These are phyloP conservation scores for Microctenopoma lineatum DNA, from an alignment of 2,797 vertebrate genomes.

Conservation along the genomic window DNA sequence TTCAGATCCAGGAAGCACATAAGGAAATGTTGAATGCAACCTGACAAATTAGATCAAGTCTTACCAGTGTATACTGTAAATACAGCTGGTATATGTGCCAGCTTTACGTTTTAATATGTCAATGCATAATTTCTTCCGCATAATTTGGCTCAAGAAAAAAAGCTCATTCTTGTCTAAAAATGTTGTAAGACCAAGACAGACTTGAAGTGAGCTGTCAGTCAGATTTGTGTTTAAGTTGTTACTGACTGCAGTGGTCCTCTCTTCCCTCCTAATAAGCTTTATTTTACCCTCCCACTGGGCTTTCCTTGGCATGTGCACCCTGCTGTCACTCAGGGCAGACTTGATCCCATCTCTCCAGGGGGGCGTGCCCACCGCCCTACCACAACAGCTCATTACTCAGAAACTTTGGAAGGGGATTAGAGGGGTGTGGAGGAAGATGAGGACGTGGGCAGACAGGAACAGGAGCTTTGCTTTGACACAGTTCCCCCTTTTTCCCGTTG, in stretches of 20 bases:
- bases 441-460: conserved; percentile 67
- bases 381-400: conserved; percentile 82
- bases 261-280: conserved; percentile 75
- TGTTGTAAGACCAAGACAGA: conserved; percentile 12
- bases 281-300: conserved; percentile 74
- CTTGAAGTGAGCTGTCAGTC: conserved; percentile 40
- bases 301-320: conserved; percentile 74
- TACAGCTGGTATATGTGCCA: conserved; percentile 5
- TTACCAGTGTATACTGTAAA: conserved; percentile 20
- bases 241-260: conserved; percentile 52
- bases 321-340: conserved; percentile 76
- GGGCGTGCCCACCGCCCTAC: conserved; percentile 62
- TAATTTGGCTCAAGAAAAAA: conserved; percentile 12
- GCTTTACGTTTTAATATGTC: conserved; percentile 6
- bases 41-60: conserved; percentile 38
- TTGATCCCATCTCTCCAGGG: conserved; percentile 75
- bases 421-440: conserved; percentile 63
- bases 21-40: conserved; percentile 20
- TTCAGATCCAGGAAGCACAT: conserved; percentile 14
- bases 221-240: conserved; percentile 51
- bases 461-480: conserved; percentile 68
- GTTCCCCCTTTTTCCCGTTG: conserved; percentile 52
- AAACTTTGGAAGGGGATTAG: conserved; percentile 73
- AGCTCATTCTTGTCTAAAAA: conserved; percentile 5
- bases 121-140: not conserved